Conservation (phyloP, 2,888 invertebrate genomes). For the Drosophila prostipennis region DNA sequence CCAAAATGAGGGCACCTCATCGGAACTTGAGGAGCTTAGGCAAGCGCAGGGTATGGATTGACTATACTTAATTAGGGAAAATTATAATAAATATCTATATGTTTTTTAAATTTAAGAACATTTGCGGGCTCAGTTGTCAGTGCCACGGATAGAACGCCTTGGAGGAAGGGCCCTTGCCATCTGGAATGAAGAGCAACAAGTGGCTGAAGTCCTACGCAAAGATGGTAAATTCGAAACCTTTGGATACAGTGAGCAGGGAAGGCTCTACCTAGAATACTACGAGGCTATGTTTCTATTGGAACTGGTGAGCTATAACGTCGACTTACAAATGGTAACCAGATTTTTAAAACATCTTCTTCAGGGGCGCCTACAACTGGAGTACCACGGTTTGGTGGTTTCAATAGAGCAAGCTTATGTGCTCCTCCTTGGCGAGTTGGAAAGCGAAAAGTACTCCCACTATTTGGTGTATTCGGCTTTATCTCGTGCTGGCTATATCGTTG, state of each 20-base stretch:
- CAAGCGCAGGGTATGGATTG: slow-evolving; percentile 63
- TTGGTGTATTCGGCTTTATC: slow-evolving; percentile 81
- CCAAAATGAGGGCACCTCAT: slow-evolving; percentile 47
- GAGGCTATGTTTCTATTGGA: slow-evolving; percentile 82
- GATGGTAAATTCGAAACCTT: slow-evolving; percentile 82
- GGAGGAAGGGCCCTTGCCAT: slow-evolving; percentile 73
- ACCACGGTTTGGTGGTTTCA: slow-evolving; percentile 70
- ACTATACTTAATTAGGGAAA: background rate
- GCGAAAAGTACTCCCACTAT: slow-evolving; percentile 75
- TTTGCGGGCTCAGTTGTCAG: slow-evolving; percentile 69
- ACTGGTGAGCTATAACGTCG: slow-evolving; percentile 62
- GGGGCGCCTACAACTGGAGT: slow-evolving; percentile 82
- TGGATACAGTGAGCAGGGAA: slow-evolving; percentile 74
- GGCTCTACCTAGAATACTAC: slow-evolving; percentile 77
- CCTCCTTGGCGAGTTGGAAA: slow-evolving; percentile 74
- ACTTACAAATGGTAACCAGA: no score
- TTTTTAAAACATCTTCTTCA: slow-evolving; percentile 33
- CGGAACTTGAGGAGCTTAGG: slow-evolving; percentile 69
- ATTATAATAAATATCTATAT: no score
- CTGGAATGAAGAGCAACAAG: slow-evolving; percentile 73
- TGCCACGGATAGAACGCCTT: slow-evolving; percentile 78
- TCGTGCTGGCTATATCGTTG: slow-evolving; percentile 81
- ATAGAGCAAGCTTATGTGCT: slow-evolving; percentile 82
- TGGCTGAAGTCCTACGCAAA: slow-evolving; percentile 77
- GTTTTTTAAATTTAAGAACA: slow-evolving; percentile 60